Conservation (phyloP, 2,888 invertebrate genomes). For the Lobophora halterata region DNA sequence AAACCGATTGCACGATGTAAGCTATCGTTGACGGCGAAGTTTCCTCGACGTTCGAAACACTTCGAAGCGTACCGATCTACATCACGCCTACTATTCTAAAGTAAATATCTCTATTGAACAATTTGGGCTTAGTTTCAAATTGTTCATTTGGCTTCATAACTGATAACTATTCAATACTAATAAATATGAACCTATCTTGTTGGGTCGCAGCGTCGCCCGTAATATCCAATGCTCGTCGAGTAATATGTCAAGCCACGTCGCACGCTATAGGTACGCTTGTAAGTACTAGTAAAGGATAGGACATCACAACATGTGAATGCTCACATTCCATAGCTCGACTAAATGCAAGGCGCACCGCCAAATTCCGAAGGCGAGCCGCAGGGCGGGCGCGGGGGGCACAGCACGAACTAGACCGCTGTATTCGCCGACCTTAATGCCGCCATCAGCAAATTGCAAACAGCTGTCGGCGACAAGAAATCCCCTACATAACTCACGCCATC, state of each 20-base stretch:
- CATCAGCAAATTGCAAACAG: constrained; percentile 79
- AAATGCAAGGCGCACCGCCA: constrained; percentile 71
- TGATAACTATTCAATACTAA: neutral
- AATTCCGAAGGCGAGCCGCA: constrained; percentile 71
- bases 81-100: constrained; percentile 11
- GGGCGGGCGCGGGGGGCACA: constrained; percentile 44
- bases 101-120: constrained; percentile 3
- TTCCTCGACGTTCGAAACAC: constrained; percentile 35
- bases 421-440: constrained; percentile 72
- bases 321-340: constrained; percentile 52
- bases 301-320: constrained; percentile 39
- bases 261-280: too few species aligned
- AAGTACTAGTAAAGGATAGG: constrained; percentile 31
- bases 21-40: constrained; percentile 21
- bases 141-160: neutral
- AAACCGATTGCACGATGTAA: constrained; percentile 21
- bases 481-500: constrained; percentile 67
- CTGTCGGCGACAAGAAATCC: constrained; percentile 72
- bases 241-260: constrained; percentile 42
- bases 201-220: constrained; percentile 18
- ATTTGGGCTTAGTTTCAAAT: neutral
- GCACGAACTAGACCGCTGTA: constrained; percentile 60
- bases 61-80: constrained; percentile 34
- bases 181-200: constrained; percentile 8
- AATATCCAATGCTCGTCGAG: constrained; percentile 36